A percentile compares a stretch with the other conserved stretches of the same genome.
These are phyloP conservation scores for Epinotia ramella DNA, from an alignment of 2,888 invertebrate species.

Conservation along the genomic window DNA sequence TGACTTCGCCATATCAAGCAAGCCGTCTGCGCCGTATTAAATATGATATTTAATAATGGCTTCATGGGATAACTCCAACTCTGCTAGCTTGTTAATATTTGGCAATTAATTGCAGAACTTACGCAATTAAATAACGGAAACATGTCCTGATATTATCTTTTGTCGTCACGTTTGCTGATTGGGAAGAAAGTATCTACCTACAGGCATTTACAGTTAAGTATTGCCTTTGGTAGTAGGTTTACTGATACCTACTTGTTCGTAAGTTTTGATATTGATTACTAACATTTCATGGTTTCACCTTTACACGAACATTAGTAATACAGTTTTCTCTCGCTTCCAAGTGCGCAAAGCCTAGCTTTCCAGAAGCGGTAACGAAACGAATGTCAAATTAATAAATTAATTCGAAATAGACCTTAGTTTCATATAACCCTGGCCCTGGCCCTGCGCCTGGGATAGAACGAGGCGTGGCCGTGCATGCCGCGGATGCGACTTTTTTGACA, in stretches of 20 bases:
- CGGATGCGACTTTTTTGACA: too few relatives aligned
- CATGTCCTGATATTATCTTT: conserved; percentile 27
- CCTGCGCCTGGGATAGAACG: too few relatives aligned
- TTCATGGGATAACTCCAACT: conserved; percentile 50
- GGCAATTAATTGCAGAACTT: conserved; percentile 30
- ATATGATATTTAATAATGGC: conserved; percentile 65
- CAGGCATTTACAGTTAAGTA: neutral
- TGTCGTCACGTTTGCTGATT: conserved; percentile 23
- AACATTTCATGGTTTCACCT: too few relatives aligned
- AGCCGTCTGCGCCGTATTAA: conserved; percentile 62
- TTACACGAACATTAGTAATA: too few relatives aligned
- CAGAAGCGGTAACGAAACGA: neutral
- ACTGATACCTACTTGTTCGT: too few relatives aligned
- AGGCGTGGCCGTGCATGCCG: too few relatives aligned
- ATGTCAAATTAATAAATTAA: neutral
- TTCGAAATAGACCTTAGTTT: neutral
- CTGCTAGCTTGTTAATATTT: conserved; percentile 35
- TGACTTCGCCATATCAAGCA: conserved; percentile 71
- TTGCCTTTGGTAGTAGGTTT: neutral
- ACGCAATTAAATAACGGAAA: conserved; percentile 35
- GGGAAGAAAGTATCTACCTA: conserved; percentile 23
- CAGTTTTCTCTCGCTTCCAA: too few relatives aligned
- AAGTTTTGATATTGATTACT: too few relatives aligned
- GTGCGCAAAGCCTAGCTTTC: too few relatives aligned
- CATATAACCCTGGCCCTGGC: too few relatives aligned